Evolutionary conservation across 2,113 vertebrate species (phyloP), one percentile per base, ranked within the genome.

Genomic region (Macroglossus sobrinus): DNA sequence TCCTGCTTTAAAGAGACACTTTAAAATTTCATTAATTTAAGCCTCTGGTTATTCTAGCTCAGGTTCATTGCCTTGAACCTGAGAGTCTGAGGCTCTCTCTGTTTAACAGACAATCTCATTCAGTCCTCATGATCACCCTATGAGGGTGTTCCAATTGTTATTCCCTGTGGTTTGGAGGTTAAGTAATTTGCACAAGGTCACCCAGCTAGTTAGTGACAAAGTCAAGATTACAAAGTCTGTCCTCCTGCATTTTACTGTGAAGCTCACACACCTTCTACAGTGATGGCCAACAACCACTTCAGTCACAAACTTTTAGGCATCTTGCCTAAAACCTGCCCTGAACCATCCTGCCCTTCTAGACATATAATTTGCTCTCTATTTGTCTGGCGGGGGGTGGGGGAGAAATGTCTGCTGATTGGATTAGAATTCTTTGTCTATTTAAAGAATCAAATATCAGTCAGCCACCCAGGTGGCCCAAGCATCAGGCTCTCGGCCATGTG

Each of bases 391-490:
- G n/a, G n/a, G n/a, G n/a, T n/a, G n/a, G n/a, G n/a, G n/a, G n/a
- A n/a, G n/a, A n/a, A n/a, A n/a, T n/a, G n/a, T 64, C 86, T 82
- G 84, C 45, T 11, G 53, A 91, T 35, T 85, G 66, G 4, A 88
- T 84, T 95, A 79, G 91, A 93, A 84, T 68, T 95, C 80, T 93
- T 84, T 76, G 82, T 93, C 90, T 96, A 66, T 90, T 91, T 81
- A 90, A 96, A 93, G 86, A 94, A 68, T 97, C 96, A 96, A 95
- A 63, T 91, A 87, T 95, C 95, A 89, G 68, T n/a, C 59, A 76
- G 64, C 33, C 47, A 13, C 85, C 75, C 47, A 80, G 59, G 87
- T 80, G 63, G 92, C 59, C 53, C 66, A 61, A 84, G 71, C 47
- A 40, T 40, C 84, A 92, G 95, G 91, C 88, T 91, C 53, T 71